phyloP scores from a whole-genome alignment of 1,140 invertebrate genomes.

The Aporrectodea caliginosa region DNA sequence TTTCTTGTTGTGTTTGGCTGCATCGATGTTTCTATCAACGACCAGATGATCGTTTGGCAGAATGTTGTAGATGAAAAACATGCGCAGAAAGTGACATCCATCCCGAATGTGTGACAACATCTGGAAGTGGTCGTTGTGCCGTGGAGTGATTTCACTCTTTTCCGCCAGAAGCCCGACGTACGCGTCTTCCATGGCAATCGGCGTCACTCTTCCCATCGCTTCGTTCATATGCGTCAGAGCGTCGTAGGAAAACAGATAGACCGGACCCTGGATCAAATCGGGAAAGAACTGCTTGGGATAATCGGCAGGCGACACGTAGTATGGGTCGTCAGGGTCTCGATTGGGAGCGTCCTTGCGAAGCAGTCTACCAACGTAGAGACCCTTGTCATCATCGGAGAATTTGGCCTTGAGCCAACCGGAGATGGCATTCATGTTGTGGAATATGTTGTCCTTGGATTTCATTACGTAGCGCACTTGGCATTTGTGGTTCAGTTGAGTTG shows the following conservation, averaged over 20 bases:
- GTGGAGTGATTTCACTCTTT: background rate
- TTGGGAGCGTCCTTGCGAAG: slow-evolving; percentile 1
- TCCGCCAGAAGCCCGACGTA: slow-evolving; percentile 14
- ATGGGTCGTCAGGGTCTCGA: background rate
- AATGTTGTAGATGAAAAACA: background rate
- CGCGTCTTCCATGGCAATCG: slow-evolving; percentile 24
- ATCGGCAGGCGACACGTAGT: background rate
- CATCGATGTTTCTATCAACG: background rate
- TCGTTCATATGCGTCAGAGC: background rate
- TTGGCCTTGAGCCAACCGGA: background rate
- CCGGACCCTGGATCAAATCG: slow-evolving; percentile 12
- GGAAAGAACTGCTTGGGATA: background rate
- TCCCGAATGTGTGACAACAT: background rate
- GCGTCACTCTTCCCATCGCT: background rate
- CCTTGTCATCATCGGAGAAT: background rate
- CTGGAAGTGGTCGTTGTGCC: slow-evolving; percentile 11
- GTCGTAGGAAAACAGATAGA: slow-evolving; percentile 20
- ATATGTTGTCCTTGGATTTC: background rate
- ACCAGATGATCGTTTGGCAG: background rate
- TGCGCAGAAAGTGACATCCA: background rate
- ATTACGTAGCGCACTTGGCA: background rate
- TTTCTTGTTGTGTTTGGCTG: background rate
- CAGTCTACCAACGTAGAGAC: background rate
- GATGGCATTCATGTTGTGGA: background rate
- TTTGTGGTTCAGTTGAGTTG: background rate